These are phyloP conservation scores for Stictocephala bisonia DNA, from an alignment of 2,888 invertebrate genomes.

Conservation along the genomic window DNA sequence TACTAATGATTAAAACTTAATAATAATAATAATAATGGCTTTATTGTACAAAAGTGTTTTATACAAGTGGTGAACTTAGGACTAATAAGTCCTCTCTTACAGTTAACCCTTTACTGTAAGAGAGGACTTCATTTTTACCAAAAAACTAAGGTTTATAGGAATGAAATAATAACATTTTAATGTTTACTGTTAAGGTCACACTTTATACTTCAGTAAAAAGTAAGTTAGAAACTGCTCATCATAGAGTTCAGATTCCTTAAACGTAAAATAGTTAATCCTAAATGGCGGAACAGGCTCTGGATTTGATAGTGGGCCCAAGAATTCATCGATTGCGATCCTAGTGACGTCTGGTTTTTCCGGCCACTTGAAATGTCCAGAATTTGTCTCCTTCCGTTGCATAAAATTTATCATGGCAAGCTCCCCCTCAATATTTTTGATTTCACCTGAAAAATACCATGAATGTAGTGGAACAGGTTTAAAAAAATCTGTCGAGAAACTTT, in stretches of 20 bases:
- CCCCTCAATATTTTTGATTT: not conserved
- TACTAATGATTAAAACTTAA: slow-evolving; percentile 9
- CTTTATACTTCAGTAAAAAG: not conserved
- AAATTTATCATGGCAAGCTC: not conserved
- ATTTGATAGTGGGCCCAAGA: not conserved
- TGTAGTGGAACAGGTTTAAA: not conserved
- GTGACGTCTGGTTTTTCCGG: not conserved
- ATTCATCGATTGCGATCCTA: not conserved
- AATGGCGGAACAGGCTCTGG: not conserved
- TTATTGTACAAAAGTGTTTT: too few relatives aligned
- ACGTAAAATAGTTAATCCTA: not conserved
- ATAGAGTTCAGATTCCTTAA: not conserved
- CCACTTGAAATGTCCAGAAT: not conserved
- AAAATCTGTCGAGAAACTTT: not conserved
- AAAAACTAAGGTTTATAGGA: not conserved
- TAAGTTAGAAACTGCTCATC: not conserved
- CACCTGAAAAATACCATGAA: not conserved
- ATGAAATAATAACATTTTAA: not conserved
- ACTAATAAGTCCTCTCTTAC: too few relatives aligned
- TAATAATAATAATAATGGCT: too few relatives aligned
- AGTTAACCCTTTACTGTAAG: too few relatives aligned
- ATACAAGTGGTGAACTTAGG: too few relatives aligned
- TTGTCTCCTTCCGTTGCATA: not conserved
- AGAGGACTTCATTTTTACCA: not conserved
- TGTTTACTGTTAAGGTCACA: not conserved